These are phyloP conservation scores for Drosophila lini DNA, from an alignment of 1,140 invertebrate species.

Conservation along the genomic window DNA sequence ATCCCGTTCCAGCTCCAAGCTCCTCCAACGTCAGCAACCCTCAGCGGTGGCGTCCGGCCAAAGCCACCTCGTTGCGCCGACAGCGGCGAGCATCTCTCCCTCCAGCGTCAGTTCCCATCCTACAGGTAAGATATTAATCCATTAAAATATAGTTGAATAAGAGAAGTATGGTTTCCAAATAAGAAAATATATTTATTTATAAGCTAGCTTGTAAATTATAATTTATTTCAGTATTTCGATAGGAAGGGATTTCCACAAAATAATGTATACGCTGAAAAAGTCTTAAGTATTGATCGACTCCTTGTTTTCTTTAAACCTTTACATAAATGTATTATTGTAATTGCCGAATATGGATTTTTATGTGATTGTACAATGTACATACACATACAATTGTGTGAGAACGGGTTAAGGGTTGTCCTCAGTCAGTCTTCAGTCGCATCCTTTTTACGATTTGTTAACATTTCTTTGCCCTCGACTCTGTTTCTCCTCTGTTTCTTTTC, in stretches of 20 bases:
- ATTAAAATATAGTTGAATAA: no score
- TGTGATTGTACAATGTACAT: constrained; percentile 11
- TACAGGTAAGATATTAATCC: constrained; percentile 59
- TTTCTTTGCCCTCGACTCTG: constrained; percentile 45
- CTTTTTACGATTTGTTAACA: constrained; percentile 78
- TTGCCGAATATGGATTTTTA: constrained; percentile 27
- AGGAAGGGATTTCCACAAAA: no score
- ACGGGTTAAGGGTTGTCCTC: constrained; percentile 29
- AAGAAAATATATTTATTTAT: neutral
- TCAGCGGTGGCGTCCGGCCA: constrained; percentile 84
- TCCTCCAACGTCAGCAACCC: constrained; percentile 49
- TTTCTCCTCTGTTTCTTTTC: constrained; percentile 29
- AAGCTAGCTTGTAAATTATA: neutral
- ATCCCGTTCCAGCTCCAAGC: constrained; percentile 17
- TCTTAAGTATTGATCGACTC: neutral
- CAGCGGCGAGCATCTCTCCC: constrained; percentile 83
- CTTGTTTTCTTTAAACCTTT: constrained; percentile 6
- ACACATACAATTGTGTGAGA: constrained; percentile 3
- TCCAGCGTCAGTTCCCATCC: constrained; percentile 83
- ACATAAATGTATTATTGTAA: constrained; percentile 38
- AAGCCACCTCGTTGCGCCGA: constrained; percentile 83
- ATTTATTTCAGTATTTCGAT: neutral
- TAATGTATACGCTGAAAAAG: neutral
- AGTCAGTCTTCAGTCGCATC: constrained; percentile 27
- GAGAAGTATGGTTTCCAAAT: neutral